Evolutionary conservation across 2,888 invertebrate genomes (phyloP), one percentile per base, ranked within the genome.

Genomic region (Molanna angustata): DNA sequence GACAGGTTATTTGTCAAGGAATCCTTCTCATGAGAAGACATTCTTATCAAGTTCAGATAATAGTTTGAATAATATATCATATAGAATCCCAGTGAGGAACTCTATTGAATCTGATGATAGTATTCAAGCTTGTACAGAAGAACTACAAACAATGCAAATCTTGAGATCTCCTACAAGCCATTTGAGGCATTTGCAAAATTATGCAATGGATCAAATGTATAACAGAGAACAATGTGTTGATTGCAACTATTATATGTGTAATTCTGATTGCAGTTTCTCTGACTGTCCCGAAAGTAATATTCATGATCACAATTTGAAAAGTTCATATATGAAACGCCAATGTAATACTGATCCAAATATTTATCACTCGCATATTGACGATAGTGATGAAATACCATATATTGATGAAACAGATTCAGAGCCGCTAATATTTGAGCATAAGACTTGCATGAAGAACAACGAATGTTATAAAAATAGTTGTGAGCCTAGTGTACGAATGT

Each of bases 371-470:
- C 11, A 31, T 19, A 13, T 37, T 4, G 52, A 58, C 17, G 59
- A 59, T n/a, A 46, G 21, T 9, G 56, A 57, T 18, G 70, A 66
- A 21, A 77, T 77, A 54, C 76, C 77, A 0, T 77, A 61, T 62
- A 77, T 77, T 43, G 77, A 77, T 62, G 76, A 74, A 52, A 74
- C 75, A 0, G 70, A 69, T 58, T 72, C 64, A 0, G 76, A 76
- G 53, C 77, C 75, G 3, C 58, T 75, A 11, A 76, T 76, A 64
- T 73, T 72, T 56, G 76, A 76, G 64, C 72, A 69, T 49, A 57
- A 57, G 42, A 47, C 42, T 21, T 59, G 49, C 21, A 52, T 53
- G 7, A 43, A 50, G 39, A 53, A 56, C 9, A 73, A 73, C 47
- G 63, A 64, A 14, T 61, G 66, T 1, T 63, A 66, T 1, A 64